Evolutionary conservation across 2,113 vertebrate genomes (phyloP).

Genomic region (Aldabrachelys gigantea): DNA sequence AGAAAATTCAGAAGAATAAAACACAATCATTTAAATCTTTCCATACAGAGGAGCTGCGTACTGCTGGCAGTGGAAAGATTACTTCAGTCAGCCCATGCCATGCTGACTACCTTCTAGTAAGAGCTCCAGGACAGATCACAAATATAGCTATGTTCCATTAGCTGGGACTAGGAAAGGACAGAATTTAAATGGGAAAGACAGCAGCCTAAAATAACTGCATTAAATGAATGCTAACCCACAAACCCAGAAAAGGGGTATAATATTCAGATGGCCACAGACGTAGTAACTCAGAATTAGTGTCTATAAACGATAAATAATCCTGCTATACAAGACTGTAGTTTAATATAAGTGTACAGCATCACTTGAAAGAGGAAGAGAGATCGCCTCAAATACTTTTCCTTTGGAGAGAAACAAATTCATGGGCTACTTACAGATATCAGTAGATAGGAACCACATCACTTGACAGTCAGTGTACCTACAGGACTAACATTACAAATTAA

Average conservation of each 20-base stretch:
- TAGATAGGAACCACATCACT: slow-evolving; percentile 1
- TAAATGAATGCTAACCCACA: slow-evolving; percentile 62
- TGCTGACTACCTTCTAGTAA: neutral
- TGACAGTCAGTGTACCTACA: neutral
- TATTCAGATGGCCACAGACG: slow-evolving; percentile 31
- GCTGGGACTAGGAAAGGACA: slow-evolving; percentile 14
- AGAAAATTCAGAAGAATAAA: neutral
- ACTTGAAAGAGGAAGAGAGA: slow-evolving; percentile 3
- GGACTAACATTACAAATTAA: slow-evolving; percentile 10
- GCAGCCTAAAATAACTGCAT: slow-evolving; percentile 53
- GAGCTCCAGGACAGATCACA: neutral
- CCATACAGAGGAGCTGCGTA: neutral
- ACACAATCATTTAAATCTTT: neutral
- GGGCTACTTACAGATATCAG: slow-evolving; percentile 35
- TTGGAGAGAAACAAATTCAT: neutral
- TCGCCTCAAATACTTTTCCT: slow-evolving; percentile 34
- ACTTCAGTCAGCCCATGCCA: neutral
- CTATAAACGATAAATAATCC: slow-evolving; percentile 19
- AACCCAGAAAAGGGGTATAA: slow-evolving; percentile 41
- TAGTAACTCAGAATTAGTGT: neutral
- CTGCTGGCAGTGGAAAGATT: slow-evolving; percentile 17
- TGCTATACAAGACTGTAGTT: neutral
- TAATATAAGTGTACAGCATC: neutral
- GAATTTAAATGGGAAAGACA: slow-evolving; percentile 51
- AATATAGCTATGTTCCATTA: slow-evolving; percentile 31